Conservation (phyloP, 2,797 vertebrate species). For the Delichon dasypus region DNA sequence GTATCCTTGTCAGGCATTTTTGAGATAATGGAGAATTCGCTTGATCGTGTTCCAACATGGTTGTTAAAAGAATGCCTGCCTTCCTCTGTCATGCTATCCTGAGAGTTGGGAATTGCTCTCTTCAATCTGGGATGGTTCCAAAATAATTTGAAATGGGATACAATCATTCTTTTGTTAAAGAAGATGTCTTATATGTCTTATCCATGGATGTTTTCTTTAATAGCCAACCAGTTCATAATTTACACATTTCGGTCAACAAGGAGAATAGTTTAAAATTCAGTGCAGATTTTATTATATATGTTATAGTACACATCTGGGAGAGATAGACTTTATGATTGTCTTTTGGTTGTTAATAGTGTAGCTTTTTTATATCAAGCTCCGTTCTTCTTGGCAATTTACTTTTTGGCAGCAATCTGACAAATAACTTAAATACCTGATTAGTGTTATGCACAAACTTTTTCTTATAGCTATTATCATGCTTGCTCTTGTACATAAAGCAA, state of each 20-base stretch:
- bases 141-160: conserved; percentile 32
- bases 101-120: conserved; percentile 28
- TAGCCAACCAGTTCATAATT: conserved; percentile 38
- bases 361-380: not conserved
- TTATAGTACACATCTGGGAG: not conserved
- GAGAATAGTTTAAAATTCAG: conserved; percentile 37
- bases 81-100: conserved; percentile 1
- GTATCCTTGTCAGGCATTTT: conserved; percentile 25
- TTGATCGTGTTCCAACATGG: conserved; percentile 47
- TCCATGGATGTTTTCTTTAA: conserved; percentile 36
- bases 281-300: not conserved
- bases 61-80: conserved; percentile 38
- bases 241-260: conserved; percentile 30
- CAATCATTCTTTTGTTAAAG: conserved; percentile 63
- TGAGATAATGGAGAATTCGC: conserved; percentile 27
- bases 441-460: not conserved
- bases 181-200: not conserved
- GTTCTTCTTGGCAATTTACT: not conserved
- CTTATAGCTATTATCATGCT: not conserved
- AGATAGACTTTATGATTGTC: not conserved
- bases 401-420: not conserved
- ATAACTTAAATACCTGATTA: not conserved
- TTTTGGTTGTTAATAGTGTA: not conserved
- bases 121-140: conserved; percentile 33
- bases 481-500: not conserved